Evolutionary conservation across 2,888 invertebrate species (phyloP).

Genomic region (Oxyscelio sp.): DNA sequence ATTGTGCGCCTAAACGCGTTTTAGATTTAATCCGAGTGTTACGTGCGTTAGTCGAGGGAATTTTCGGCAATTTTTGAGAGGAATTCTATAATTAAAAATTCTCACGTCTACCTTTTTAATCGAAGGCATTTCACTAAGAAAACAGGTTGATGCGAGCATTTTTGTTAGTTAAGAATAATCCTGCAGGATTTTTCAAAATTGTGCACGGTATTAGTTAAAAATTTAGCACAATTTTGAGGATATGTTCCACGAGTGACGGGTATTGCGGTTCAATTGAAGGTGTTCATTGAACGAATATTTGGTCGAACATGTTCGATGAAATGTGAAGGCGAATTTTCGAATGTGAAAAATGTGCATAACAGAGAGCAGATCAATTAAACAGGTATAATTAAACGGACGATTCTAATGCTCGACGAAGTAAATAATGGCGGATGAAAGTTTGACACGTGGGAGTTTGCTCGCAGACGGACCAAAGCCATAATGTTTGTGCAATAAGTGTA

Average conservation of each 20-base stretch:
- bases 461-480: background rate
- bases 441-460: background rate
- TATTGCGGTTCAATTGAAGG: background rate
- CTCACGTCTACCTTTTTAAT: too few relatives aligned
- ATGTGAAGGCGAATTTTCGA: too few relatives aligned
- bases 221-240: background rate
- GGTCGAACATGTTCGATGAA: too few relatives aligned
- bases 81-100: too few relatives aligned
- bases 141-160: too few relatives aligned
- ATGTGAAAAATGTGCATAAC: background rate
- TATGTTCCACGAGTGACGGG: background rate
- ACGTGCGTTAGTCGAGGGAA: too few relatives aligned
- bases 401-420: constrained; percentile 32
- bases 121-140: too few relatives aligned
- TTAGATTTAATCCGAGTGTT: too few relatives aligned
- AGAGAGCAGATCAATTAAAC: constrained; percentile 20
- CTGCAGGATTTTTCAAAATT: constrained; percentile 2
- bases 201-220: constrained; percentile 16
- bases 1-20: too few relatives aligned
- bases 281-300: background rate
- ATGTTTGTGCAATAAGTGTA: background rate
- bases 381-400: background rate
- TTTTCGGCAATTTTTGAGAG: too few relatives aligned
- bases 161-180: too few relatives aligned
- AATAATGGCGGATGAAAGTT: constrained; percentile 2